Conservation (phyloP, 1,140 invertebrate genomes). For the Diploscapter pachys region DNA sequence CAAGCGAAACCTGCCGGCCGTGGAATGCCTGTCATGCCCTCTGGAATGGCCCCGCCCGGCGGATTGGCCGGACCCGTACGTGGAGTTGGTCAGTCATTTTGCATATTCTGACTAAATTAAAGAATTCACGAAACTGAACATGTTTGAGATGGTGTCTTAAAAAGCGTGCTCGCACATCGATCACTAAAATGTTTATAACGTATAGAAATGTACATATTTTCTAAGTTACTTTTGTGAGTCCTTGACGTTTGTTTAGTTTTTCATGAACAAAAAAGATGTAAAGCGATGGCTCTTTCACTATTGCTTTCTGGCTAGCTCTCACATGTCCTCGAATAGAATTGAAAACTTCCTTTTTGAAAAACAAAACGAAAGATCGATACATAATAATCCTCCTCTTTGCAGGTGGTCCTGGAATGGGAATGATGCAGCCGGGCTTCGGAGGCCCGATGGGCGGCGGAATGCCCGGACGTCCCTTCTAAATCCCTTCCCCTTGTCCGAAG, state of each 20-base stretch:
- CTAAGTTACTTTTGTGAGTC: too few species aligned
- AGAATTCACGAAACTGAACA: too few species aligned
- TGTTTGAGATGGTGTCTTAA: too few species aligned
- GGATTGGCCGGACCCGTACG: conserved; percentile 18
- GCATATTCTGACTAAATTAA: too few species aligned
- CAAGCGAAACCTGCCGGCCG: conserved; percentile 82
- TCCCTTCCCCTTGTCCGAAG: neutral
- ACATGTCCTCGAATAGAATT: neutral
- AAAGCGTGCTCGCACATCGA: too few species aligned
- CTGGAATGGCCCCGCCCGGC: conserved; percentile 35
- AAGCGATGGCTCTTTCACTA: neutral
- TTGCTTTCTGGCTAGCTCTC: neutral
- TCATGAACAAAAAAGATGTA: too few species aligned
- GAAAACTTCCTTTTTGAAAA: conserved; percentile 9
- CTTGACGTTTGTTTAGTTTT: too few species aligned
- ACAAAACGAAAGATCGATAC: neutral
- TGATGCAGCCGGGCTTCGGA: conserved; percentile 29
- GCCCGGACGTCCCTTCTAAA: conserved; percentile 18
- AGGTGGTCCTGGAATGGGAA: conserved; percentile 37
- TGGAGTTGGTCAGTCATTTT: conserved; percentile 1
- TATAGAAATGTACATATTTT: too few species aligned
- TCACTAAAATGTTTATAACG: too few species aligned
- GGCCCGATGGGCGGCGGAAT: conserved; percentile 17
- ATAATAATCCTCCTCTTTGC: neutral
- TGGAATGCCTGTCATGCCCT: conserved; percentile 72